Base-by-base conservation (phyloP, 1,140 invertebrate species). In the Chelonus insularis region DNA sequence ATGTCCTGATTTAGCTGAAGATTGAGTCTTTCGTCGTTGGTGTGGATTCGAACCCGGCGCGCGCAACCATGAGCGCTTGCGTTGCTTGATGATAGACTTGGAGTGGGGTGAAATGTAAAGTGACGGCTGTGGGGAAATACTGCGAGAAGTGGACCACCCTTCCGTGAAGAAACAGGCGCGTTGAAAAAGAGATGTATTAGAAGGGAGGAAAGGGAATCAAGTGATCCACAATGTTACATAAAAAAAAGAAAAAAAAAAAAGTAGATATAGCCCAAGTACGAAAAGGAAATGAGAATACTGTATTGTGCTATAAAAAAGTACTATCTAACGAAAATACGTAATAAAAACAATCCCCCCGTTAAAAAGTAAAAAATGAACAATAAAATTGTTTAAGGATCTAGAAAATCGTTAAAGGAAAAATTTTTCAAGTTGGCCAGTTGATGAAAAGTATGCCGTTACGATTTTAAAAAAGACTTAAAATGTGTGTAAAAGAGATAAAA, bases 11-110 rank as follows among this genome's bases (percentile, higher is more conserved):
- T 55, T 39, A 16, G 16, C 52, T 18, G 34, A 37, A 8, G n/a
- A n/a, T n/a, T n/a, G 16, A 6, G 21, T 43, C 18, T 43, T 43
- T 43, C 16, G 14, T 43, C 9, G 41, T 18, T 43, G n/a, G 8
- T 55, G 16, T 14, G 34, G 9, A n/a, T 75, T 71, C 64, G 72
- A 75, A 67, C 41, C 8, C 62, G 64, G 67, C 73, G 69, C 69
- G 71, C 70, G 72, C 73, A 72, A 64, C 57, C 23, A 39, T 34
- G 43, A 36, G 39, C 48, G 36, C 63, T 52, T 23, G 21, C 20
- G 37, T 43, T n/a, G n/a, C n/a, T n/a, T n/a, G n/a, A n/a, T n/a
- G n/a, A n/a, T n/a, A n/a, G n/a, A n/a, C n/a, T n/a, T n/a, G n/a
- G n/a, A n/a, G n/a, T n/a, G n/a, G n/a, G n/a, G n/a, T n/a, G n/a